A percentile compares a stretch with the other conserved stretches of the same genome.
Evolutionary conservation across 2,113 vertebrate genomes (phyloP).

Genomic region (Cyphomyrus plagiostoma): DNA sequence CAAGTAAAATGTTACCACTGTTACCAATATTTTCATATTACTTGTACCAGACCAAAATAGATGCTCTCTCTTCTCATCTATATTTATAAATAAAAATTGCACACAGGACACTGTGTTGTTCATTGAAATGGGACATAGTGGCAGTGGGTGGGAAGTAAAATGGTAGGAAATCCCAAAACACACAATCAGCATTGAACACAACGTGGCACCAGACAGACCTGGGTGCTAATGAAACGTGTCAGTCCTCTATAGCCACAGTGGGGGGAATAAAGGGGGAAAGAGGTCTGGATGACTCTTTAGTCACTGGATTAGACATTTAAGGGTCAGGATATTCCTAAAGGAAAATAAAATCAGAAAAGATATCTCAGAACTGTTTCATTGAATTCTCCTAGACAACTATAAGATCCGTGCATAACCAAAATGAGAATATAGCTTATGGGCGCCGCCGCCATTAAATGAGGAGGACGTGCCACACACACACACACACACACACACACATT

Average conservation of each 20-base stretch:
- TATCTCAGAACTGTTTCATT: neutral
- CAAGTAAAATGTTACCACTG: neutral
- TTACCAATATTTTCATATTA: neutral
- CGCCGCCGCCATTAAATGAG: too few species aligned
- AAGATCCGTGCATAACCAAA: neutral
- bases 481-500: too few species aligned
- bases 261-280: neutral
- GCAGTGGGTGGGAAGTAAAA: neutral
- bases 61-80: neutral
- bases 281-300: neutral
- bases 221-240: neutral
- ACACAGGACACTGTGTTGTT: neutral
- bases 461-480: too few species aligned
- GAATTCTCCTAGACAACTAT: neutral
- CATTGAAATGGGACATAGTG: neutral
- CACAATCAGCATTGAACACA: slow-evolving; percentile 4
- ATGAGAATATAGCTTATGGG: neutral
- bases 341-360: neutral
- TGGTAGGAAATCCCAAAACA: neutral
- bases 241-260: neutral
- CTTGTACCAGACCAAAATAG: neutral
- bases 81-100: neutral
- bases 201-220: neutral
- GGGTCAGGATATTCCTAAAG: neutral
- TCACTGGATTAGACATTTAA: neutral